Base-by-base conservation (phyloP, 2,888 invertebrate species). In the Druceiella hillmani region DNA sequence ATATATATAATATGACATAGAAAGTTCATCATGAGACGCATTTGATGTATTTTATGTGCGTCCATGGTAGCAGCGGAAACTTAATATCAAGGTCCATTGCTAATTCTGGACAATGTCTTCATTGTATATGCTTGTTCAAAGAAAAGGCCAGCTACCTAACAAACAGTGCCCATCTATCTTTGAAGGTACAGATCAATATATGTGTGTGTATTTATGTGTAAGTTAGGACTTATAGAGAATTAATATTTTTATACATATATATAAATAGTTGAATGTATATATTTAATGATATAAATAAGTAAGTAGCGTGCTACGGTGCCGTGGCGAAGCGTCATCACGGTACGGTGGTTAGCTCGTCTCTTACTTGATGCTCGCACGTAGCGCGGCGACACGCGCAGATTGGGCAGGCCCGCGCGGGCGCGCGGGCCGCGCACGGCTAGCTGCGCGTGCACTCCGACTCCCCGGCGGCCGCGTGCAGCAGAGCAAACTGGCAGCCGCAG, bases 401-500 rank as follows among this genome's bases (percentile, higher is more conserved):
- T 50, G 64, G 54, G 58, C 68, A 66, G 51, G 68, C 68, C 69
- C 67, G 68, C 70, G 66, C 47, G 45, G 47, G 55, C 46, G 54
- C 66, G 64, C 69, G 69, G 67, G 68, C 69, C 32, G 62, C 64
- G 52, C 61, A 64, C 64, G 66, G 69, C 69, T 70, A 78, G 77
- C 78, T 78, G 75, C 58, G 72, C 58, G 33, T 63, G 63, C 52
- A 52, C 57, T 52, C 31, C 36, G 59, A 59, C 40, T 71, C 77
- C 66, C 80, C 81, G 60, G 82, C 84, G 54, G 81, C 89, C 61
- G 88, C 83, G 74, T 89, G 89, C 60, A 89, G 81, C 60, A 89
- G 76, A 57, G 88, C 88, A 72, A 89, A 89, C 70, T 89, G 87
- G 76, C 89, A 89, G 70, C 87, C 87, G 65, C 89, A 89, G 67